Base-by-base conservation (phyloP, 35 echinoderm and acorn worm genomes). In the Lytechinus variegatus region DNA sequence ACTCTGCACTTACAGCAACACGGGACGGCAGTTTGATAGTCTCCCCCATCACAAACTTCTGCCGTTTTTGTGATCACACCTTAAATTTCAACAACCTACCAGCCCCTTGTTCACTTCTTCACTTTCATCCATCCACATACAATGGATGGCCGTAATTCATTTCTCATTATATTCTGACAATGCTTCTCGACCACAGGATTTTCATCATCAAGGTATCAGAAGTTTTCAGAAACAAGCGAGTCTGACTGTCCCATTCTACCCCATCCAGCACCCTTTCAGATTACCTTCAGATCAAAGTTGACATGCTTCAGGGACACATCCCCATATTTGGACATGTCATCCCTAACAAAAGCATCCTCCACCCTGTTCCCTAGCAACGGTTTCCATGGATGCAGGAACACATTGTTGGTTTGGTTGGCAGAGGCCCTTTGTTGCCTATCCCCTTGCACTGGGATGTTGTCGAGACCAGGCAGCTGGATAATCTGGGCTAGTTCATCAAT, bases 261-360 rank as follows among this genome's bases (percentile, higher is more conserved):
- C 66, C 16, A 24, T 16, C 19, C 66, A 79, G 66, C 66, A 79
- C 66, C 66, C 66, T 79, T 79, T 79, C 66, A 79, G 66, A 6
- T 79, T 79, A 44, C 33, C 33, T 44, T 44, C 33, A 79, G 66
- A 79, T 24, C 66, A 79, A 79, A 79, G 66, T 79, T 79, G 66
- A 79, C n/a, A 79, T 79, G n/a, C 66, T 79, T 79, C 66, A 24
- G 66, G 66, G 66, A 79, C 66, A 79, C 66, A 79, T 79, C 66
- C 19, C 66, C 66, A 79, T 79, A 79, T 79, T 79, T 79, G 66
- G 66, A 79, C 66, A 79, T 79, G 66, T 79, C 66, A 79, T 79
- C 66, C 66, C 66, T 24, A 79, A 79, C 66, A 79, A 16, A 79
- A 79, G 66, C 66, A 79, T 79, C 66, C 19, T 79, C 66, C 66